Base-by-base conservation (phyloP, 1,140 invertebrate genomes). In the Orchesella cincta region DNA sequence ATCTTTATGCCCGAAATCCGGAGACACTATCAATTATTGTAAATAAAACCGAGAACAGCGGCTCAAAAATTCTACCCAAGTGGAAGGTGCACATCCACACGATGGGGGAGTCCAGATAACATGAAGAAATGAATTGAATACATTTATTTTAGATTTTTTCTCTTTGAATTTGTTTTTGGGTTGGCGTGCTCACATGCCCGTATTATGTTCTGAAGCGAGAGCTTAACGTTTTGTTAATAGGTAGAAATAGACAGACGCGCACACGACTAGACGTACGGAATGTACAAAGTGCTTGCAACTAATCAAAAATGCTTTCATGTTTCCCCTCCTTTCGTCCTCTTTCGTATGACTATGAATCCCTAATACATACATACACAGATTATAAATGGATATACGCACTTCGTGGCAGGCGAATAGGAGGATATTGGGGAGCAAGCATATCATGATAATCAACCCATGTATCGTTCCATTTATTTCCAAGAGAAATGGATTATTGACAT, bases 321-420 rank as follows among this genome's bases (percentile, higher is more conserved):
- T 67, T 67, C 31, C 62, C 31, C 28, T 67, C n/a, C 62, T 31
- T 67, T n/a, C n/a, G n/a, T n/a, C n/a, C n/a, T n/a, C n/a, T n/a
- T n/a, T n/a, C n/a, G n/a, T n/a, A n/a, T n/a, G n/a, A n/a, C n/a
- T n/a, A n/a, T n/a, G n/a, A n/a, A n/a, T n/a, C n/a, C n/a, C n/a
- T n/a, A n/a, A n/a, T n/a, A n/a, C n/a, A n/a, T n/a, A n/a, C 39
- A 46, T 12, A 46, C 8, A 20, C 39, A 46, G 20, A 46, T 46
- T 46, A 20, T 12, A 46, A 46, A 8, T 46, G 39, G 8, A 8
- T 46, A 8, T 46, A 8, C 20, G 39, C 39, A 23, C 14, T 57
- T 57, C 52, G 52, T 23, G 23, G 52, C 23, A 18, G 23, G 23
- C 3, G 23, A 18, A 57, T 14, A 57, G 23, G 52, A 12, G 20